These are phyloP conservation scores for Chloromyia formosa DNA, from an alignment of 2,888 invertebrate species.

Conservation along the genomic window DNA sequence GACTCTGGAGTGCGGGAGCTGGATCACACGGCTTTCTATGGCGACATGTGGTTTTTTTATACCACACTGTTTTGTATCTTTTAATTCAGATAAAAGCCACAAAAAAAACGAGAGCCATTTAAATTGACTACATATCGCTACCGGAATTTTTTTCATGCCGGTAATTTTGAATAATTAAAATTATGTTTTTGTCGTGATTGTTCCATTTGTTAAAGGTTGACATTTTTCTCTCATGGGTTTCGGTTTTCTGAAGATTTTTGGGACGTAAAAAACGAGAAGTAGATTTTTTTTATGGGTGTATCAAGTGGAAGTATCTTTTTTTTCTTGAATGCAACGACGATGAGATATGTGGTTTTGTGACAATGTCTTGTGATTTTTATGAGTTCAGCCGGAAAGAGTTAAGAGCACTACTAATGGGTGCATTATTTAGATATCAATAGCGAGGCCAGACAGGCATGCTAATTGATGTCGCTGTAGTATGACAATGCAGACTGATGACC, in stretches of 20 bases:
- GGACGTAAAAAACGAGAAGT: neutral
- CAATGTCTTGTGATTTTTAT: neutral
- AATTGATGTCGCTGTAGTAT: no score
- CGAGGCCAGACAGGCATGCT: no score
- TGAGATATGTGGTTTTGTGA: neutral
- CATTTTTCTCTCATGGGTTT: slow-evolving; percentile 1
- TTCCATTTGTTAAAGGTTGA: neutral
- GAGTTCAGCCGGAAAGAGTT: neutral
- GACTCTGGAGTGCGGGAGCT: no score
- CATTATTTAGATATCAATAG: no score
- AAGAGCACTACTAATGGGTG: neutral
- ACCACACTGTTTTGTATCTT: neutral
- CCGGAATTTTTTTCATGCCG: neutral
- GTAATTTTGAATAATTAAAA: slow-evolving; percentile 16
- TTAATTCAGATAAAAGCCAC: neutral
- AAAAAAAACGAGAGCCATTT: neutral
- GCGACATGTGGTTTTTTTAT: neutral
- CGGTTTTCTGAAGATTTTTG: neutral
- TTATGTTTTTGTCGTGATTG: neutral
- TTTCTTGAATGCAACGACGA: no score
- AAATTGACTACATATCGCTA: slow-evolving; percentile 10
- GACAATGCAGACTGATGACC: no score
- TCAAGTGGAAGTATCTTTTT: no score
- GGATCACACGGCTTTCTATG: neutral
- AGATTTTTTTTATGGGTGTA: neutral